Evolutionary conservation across 2,797 vertebrate genomes (phyloP), one percentile per base, ranked within the genome.

Genomic region (Cichlasoma orientale): DNA sequence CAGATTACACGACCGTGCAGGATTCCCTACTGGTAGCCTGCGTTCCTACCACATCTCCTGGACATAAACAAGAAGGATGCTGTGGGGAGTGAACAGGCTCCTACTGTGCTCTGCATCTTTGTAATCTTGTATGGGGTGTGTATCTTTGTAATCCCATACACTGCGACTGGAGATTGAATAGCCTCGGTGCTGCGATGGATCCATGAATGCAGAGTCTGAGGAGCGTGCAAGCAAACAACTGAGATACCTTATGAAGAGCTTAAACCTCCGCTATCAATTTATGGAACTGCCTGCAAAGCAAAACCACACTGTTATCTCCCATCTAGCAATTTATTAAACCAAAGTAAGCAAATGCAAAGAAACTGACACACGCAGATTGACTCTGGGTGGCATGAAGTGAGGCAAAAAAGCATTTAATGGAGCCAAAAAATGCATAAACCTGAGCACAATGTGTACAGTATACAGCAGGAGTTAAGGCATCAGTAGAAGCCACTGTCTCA

Each of bases 1-100:
- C 86, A 88, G 91, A 93, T 93, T 92, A 92, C 91, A 89, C 57
- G 78, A 78, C 84, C 85, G 33, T 53, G 82, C 82, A 90, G 86
- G 86, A 90, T 90, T 90, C 91, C 90, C 88, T 19, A 54, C 86
- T 41, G 89, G 75, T 83, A 86, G 77, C 61, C 73, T 69, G 73
- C 88, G 85, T 74, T 25, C 85, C 85, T 29, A 63, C 69, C 82
- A 75, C 81, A 31, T 69, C 85, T 89, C 87, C 83, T 87, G 92
- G 90, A 91, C 92, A 88, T 82, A 88, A 90, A 92, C 89, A 87
- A 80, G 88, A 57, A 75, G 80, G 87, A 84, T 31, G 87, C 83
- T 61, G 86, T 74, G 36, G 80, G 72, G 84, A 74, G 77, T 0
- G 70, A 84, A 69, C 84, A 77, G 86, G 81, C 83, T 79, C 86